phyloP scores from a whole-genome alignment of 2,888 invertebrate species.

The Pegoplata infirma region DNA sequence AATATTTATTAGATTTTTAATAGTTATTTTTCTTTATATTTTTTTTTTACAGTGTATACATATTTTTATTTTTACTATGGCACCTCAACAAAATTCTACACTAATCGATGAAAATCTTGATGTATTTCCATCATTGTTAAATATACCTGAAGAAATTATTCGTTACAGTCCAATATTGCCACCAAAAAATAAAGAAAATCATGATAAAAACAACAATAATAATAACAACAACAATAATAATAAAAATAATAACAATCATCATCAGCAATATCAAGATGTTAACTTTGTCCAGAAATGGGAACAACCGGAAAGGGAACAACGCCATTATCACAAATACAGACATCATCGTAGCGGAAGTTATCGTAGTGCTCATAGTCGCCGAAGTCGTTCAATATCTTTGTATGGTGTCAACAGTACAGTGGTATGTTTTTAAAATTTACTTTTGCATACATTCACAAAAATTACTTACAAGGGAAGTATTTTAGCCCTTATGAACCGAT shows the following conservation, averaged over 20 bases:
- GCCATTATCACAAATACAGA: constrained; percentile 43
- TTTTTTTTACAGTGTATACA: constrained; percentile 29
- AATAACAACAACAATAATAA: constrained; percentile 58
- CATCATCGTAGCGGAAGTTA: constrained; percentile 66
- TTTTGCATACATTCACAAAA: not conserved
- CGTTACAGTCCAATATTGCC: constrained; percentile 74
- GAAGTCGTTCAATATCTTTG: constrained; percentile 72
- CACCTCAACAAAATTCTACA: constrained; percentile 76
- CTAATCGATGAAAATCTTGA: constrained; percentile 74
- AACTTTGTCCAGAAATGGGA: constrained; percentile 41
- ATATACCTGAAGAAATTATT: constrained; percentile 70
- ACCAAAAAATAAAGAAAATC: constrained; percentile 63
- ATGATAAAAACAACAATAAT: constrained; percentile 56
- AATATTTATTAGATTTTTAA: not conserved
- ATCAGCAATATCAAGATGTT: constrained; percentile 29
- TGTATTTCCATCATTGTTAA: constrained; percentile 70
- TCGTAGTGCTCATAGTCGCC: constrained; percentile 64
- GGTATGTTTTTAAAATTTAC: constrained; percentile 66
- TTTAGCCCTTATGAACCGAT: no score
- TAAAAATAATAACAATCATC: constrained; percentile 56
- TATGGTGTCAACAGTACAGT: constrained; percentile 72
- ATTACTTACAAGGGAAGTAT: no score
- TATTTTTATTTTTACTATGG: constrained; percentile 67
- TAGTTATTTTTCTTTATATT: not conserved
- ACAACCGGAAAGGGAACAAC: constrained; percentile 43